These are phyloP conservation scores for Tipula helvola DNA, from an alignment of 2,888 invertebrate genomes.

Conservation along the genomic window DNA sequence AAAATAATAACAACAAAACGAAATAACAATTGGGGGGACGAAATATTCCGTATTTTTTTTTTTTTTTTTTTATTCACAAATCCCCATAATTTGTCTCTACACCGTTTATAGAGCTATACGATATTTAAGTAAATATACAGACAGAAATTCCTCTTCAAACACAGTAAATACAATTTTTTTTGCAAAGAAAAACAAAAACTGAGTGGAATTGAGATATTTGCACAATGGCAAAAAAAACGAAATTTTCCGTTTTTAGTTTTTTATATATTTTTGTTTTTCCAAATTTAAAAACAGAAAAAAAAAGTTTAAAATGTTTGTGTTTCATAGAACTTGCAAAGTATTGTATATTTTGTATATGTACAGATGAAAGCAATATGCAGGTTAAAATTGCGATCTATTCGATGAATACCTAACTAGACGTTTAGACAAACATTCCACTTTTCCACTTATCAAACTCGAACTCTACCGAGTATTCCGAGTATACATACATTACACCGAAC, in stretches of 20 bases:
- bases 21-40: background rate
- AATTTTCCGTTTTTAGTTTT: background rate
- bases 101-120: conserved; percentile 4
- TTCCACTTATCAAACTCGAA: too few species aligned
- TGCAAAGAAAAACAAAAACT: background rate
- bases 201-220: conserved; percentile 4
- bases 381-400: background rate
- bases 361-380: background rate
- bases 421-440: background rate
- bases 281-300: background rate
- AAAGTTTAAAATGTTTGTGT: background rate
- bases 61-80: background rate
- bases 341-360: background rate
- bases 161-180: background rate
- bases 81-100: conserved; percentile 4
- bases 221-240: background rate
- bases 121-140: background rate
- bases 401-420: background rate
- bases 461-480: background rate
- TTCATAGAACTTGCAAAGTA: background rate
- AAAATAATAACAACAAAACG: background rate
- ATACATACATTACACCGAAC: background rate
- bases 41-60: background rate
- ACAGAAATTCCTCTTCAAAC: conserved; percentile 4
- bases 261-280: background rate